Evolutionary conservation across 37 sponge, comb jelly and placozoan species (phyloP).

Genomic region (Hormiphora californensis): DNA sequence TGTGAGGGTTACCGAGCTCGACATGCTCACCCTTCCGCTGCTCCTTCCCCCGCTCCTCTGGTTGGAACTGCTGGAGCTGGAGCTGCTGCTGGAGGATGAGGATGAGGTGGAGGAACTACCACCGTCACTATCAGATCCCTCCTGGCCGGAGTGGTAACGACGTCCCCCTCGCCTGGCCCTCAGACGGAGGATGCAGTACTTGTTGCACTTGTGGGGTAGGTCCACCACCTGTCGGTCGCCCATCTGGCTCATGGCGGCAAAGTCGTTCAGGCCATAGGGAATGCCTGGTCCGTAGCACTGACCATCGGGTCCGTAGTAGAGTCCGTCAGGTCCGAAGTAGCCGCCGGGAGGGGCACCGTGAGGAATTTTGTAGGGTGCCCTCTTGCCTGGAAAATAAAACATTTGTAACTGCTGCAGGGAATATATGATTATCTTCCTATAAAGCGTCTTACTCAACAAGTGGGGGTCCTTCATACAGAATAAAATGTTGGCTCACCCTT

Average conservation of each 20-base stretch:
- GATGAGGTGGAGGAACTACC: background rate
- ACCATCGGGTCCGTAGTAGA: background rate
- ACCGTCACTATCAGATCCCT: background rate
- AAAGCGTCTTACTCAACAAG: too few species aligned
- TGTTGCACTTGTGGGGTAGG: background rate
- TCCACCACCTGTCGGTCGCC: background rate
- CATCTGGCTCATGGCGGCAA: background rate
- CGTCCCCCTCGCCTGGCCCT: background rate
- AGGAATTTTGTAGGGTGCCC: background rate
- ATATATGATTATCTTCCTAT: too few species aligned
- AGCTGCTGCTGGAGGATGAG: background rate
- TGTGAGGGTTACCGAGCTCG: too few species aligned
- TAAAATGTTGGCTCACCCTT: background rate
- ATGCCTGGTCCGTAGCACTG: constrained; percentile 20
- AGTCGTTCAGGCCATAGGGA: background rate
- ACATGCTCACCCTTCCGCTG: too few species aligned
- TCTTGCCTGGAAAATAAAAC: background rate
- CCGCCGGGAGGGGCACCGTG: constrained; percentile 3
- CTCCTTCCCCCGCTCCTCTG: background rate
- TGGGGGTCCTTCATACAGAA: too few species aligned
- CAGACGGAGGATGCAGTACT: background rate
- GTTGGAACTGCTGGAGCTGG: background rate
- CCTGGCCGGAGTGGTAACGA: background rate
- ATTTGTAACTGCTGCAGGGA: too few species aligned
- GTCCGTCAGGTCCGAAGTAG: constrained; percentile 36